These are phyloP conservation scores for Drosophila melanogaster DNA, from an alignment of 1,140 invertebrate genomes.

Conservation along the genomic window DNA sequence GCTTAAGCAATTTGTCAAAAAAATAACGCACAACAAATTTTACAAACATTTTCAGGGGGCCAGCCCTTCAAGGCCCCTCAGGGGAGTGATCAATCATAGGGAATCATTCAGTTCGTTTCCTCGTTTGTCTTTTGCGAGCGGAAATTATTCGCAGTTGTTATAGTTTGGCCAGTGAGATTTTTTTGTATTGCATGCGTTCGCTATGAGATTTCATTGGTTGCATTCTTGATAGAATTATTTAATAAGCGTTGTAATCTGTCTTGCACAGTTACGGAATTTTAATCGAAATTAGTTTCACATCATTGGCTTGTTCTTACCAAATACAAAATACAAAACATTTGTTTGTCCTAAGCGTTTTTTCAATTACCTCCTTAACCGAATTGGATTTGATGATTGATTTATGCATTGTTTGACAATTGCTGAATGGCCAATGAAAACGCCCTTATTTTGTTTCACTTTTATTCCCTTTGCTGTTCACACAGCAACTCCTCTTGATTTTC, in stretches of 20 bases:
- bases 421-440: conserved; percentile 38
- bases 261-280: neutral
- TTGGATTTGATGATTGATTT: conserved; percentile 36
- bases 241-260: neutral
- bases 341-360: neutral
- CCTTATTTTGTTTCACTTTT: conserved; percentile 31
- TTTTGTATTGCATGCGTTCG: neutral
- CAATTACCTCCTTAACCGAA: neutral
- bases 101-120: conserved; percentile 27
- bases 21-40: conserved; percentile 50
- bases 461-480: conserved; percentile 9
- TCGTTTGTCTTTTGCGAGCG: conserved; percentile 23
- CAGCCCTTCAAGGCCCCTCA: conserved; percentile 53
- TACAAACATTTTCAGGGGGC: conserved; percentile 46
- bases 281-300: neutral
- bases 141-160: conserved; percentile 71
- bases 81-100: conserved; percentile 79
- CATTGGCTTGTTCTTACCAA: neutral
- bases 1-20: conserved; percentile 73
- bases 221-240: neutral
- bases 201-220: too few species aligned
- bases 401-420: conserved; percentile 41
- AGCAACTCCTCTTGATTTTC: conserved; percentile 5
- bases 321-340: too few species aligned
- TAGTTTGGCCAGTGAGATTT: conserved; percentile 56